Percentiles rank a stretch among this genome's conserved stretches.
phyloP scores from a whole-genome alignment of 1,140 invertebrate genomes.

The Drosophila asahinai region DNA sequence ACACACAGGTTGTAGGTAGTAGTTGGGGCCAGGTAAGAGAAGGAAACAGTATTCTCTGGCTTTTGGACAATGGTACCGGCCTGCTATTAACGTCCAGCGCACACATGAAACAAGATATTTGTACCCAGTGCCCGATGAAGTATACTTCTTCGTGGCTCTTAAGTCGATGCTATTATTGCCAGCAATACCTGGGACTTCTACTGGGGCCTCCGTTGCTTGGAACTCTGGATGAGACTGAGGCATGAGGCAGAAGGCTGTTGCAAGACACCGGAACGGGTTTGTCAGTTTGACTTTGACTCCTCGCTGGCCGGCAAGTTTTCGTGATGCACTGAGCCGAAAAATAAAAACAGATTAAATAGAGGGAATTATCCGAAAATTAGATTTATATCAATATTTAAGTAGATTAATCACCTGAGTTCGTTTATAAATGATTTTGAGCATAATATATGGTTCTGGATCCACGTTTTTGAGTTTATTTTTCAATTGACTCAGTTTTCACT shows the following conservation, averaged over 20 bases:
- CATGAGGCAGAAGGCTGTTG: slow-evolving; percentile 12
- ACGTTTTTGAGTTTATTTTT: not conserved
- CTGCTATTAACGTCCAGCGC: slow-evolving; percentile 83
- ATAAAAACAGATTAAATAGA: too few relatives aligned
- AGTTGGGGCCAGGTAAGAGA: not conserved
- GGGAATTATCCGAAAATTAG: too few relatives aligned
- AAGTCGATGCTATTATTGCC: slow-evolving; percentile 68
- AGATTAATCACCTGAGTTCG: not conserved
- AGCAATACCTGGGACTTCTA: slow-evolving; percentile 24
- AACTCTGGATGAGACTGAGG: slow-evolving; percentile 14
- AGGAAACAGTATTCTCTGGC: slow-evolving; percentile 22
- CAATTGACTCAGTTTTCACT: not conserved
- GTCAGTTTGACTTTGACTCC: slow-evolving; percentile 46
- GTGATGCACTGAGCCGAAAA: slow-evolving; percentile 20
- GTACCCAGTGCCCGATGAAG: slow-evolving; percentile 72
- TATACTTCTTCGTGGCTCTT: slow-evolving; percentile 59
- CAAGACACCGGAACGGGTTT: slow-evolving; percentile 48
- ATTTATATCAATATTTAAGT: not conserved
- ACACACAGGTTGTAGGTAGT: not conserved
- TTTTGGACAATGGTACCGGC: slow-evolving; percentile 50
- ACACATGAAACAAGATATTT: slow-evolving; percentile 85
- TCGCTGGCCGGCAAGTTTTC: slow-evolving; percentile 43
- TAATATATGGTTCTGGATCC: not conserved
- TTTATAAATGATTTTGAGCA: not conserved
- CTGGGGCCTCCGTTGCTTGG: slow-evolving; percentile 1